phyloP scores from a whole-genome alignment of 2,113 vertebrate species.

The Tauraco erythrolophus region DNA sequence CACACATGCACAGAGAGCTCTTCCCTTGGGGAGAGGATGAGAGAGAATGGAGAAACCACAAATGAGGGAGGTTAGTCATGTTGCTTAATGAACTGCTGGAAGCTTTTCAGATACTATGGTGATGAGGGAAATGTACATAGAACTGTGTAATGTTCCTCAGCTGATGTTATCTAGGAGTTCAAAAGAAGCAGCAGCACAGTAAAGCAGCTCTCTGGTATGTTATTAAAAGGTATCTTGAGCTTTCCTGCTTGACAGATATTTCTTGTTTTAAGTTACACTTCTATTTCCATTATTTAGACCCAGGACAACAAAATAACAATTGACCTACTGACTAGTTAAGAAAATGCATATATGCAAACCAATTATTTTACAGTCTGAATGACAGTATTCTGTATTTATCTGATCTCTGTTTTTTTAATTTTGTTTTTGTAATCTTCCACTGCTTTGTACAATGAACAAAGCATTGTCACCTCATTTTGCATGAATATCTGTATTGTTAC shows the following conservation, averaged over 20 bases:
- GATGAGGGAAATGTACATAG: constrained; percentile 48
- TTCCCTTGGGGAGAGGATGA: constrained; percentile 23
- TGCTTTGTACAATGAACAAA: background rate
- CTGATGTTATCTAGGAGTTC: constrained; percentile 57
- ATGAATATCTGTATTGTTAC: background rate
- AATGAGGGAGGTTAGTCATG: constrained; percentile 57
- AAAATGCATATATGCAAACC: background rate
- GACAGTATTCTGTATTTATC: background rate
- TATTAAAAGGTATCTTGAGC: constrained; percentile 39
- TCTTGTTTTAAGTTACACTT: constrained; percentile 58
- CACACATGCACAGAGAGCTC: background rate
- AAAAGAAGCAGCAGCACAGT: constrained; percentile 40
- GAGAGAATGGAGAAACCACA: constrained; percentile 42
- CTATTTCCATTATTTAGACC: constrained; percentile 35
- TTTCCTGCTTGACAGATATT: constrained; percentile 64
- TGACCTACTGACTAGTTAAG: background rate
- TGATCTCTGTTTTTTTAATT: background rate
- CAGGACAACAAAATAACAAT: constrained; percentile 20
- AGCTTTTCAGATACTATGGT: constrained; percentile 51
- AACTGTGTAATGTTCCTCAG: constrained; percentile 43
- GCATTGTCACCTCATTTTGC: background rate
- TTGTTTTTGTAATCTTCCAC: background rate
- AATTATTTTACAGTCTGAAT: background rate
- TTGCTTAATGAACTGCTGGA: constrained; percentile 64
- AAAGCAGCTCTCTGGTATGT: constrained; percentile 24